Conservation (phyloP, 2,797 vertebrate genomes). For the Malurus splendens region DNA sequence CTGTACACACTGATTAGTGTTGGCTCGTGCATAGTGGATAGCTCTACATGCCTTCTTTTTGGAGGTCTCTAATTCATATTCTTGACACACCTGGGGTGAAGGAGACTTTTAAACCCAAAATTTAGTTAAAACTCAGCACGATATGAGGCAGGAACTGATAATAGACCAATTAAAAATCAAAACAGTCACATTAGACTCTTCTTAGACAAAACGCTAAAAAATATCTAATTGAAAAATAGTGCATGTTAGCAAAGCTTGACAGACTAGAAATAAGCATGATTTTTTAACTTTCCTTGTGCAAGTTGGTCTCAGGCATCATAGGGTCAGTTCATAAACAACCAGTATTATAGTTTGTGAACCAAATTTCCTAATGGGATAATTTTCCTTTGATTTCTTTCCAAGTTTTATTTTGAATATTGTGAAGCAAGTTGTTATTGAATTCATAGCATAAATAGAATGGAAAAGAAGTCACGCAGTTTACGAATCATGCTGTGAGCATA, state of each 20-base stretch:
- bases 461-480: not conserved
- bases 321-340: not conserved
- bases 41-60: not conserved
- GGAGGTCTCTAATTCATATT: not conserved
- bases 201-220: not conserved
- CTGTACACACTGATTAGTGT: not conserved
- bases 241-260: not conserved
- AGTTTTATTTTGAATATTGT: not conserved
- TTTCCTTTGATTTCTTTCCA: slow-evolving; percentile 23
- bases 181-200: not conserved
- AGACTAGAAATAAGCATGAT: not conserved
- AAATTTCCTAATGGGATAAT: not conserved
- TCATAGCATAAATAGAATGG: not conserved
- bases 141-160: not conserved
- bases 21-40: not conserved
- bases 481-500: not conserved
- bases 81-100: not conserved
- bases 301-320: not conserved
- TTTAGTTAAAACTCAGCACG: not conserved
- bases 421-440: not conserved
- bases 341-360: not conserved
- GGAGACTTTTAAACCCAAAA: not conserved
- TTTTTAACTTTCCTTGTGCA: not conserved
- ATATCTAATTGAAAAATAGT: not conserved
- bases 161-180: not conserved